Evolutionary conservation across 2,888 invertebrate genomes (phyloP).

Genomic region (Seira musarum): DNA sequence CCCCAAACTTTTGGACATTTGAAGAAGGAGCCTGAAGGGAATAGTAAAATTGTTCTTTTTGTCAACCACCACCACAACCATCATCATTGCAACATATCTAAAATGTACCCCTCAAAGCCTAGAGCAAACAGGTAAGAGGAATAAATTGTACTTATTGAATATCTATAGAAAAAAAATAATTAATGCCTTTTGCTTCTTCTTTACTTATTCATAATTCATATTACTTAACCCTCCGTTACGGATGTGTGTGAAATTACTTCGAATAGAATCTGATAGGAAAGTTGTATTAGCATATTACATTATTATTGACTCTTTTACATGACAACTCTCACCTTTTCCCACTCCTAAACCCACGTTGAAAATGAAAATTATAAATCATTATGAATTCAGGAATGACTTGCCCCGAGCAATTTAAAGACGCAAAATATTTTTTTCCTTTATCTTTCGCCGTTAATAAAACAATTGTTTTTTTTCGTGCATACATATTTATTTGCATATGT

Average conservation of each 20-base stretch:
- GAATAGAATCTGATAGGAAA: constrained; percentile 9
- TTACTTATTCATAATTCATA: constrained; percentile 22
- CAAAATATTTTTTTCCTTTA: background rate
- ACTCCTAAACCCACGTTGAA: constrained; percentile 17
- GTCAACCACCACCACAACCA: background rate
- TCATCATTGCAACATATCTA: background rate
- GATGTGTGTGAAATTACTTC: constrained; percentile 3
- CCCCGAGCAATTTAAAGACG: too few relatives aligned
- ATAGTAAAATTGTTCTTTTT: constrained; percentile 6
- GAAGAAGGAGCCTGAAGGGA: background rate
- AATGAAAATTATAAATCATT: constrained; percentile 15
- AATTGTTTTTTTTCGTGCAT: background rate
- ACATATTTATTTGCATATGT: too few relatives aligned
- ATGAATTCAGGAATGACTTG: background rate
- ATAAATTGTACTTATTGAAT: background rate
- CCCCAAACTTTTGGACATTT: background rate
- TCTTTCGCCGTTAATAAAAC: background rate
- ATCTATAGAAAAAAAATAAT: constrained; percentile 5
- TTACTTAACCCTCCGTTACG: constrained; percentile 2
- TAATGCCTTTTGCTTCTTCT: constrained; percentile 2
- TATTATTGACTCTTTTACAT: constrained; percentile 25
- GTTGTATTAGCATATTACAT: constrained; percentile 1
- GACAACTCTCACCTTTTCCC: constrained; percentile 52
- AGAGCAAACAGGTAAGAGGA: constrained; percentile 10
- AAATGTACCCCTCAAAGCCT: background rate